phyloP scores from a whole-genome alignment of 2,797 vertebrate species.

The Anguilla obscura region DNA sequence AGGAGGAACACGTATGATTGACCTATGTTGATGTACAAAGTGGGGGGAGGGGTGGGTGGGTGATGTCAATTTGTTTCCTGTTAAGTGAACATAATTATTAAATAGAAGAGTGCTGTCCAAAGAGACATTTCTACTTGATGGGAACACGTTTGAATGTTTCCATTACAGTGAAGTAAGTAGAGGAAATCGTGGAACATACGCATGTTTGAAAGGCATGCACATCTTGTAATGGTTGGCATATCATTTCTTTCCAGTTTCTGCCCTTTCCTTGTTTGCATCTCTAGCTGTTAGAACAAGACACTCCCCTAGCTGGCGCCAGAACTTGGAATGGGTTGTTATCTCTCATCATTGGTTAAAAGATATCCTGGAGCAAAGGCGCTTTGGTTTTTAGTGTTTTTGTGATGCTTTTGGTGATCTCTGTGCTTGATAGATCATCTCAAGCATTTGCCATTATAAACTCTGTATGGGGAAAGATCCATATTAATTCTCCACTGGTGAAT shows the following conservation, averaged over 20 bases:
- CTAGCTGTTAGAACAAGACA: conserved; percentile 1
- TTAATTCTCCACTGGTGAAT: neutral
- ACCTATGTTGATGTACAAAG: conserved; percentile 20
- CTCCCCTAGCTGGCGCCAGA: neutral
- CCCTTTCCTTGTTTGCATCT: conserved; percentile 4
- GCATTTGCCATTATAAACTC: neutral
- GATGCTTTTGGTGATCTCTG: neutral
- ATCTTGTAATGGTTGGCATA: conserved; percentile 17
- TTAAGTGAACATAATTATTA: neutral
- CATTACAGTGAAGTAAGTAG: neutral
- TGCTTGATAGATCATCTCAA: neutral
- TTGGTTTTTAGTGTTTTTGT: conserved; percentile 6
- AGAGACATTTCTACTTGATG: neutral
- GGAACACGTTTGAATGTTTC: neutral
- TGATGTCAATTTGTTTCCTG: neutral
- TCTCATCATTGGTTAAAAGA: conserved; percentile 14
- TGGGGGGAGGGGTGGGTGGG: neutral
- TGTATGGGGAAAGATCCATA: neutral
- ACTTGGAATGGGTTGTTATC: neutral
- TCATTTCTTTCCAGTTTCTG: conserved; percentile 1
- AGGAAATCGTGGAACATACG: neutral
- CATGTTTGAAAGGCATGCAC: neutral
- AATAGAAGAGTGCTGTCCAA: neutral
- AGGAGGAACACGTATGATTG: neutral
- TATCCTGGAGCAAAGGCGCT: conserved; percentile 24